These are phyloP conservation scores for Xanthia togata DNA, from an alignment of 2,888 invertebrate genomes.

Conservation along the genomic window DNA sequence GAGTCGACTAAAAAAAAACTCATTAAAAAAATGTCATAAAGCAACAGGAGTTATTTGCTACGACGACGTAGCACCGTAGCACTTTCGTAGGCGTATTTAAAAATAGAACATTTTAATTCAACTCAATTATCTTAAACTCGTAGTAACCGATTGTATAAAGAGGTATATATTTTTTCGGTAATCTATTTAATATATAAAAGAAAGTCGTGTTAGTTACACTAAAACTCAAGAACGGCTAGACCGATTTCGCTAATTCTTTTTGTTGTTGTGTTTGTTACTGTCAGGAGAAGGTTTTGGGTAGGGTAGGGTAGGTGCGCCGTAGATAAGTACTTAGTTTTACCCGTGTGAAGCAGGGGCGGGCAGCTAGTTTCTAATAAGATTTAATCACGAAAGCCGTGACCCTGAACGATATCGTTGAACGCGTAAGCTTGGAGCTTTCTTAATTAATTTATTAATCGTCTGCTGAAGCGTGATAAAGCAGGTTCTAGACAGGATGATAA, in stretches of 20 bases:
- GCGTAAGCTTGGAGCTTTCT: slow-evolving; percentile 62
- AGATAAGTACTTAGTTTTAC: no score
- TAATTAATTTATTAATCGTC: slow-evolving; percentile 59
- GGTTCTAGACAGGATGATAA: slow-evolving; percentile 46
- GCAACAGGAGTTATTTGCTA: not conserved
- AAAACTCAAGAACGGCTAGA: no score
- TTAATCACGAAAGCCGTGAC: slow-evolving; percentile 73
- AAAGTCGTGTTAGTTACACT: no score
- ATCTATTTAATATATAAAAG: no score
- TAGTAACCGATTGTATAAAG: slow-evolving; percentile 57
- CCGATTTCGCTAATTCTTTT: no score
- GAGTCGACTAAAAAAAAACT: not conserved
- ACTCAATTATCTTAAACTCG: slow-evolving; percentile 42
- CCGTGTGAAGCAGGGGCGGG: no score
- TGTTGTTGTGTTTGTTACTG: no score
- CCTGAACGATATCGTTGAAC: slow-evolving; percentile 70
- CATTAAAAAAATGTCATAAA: not conserved
- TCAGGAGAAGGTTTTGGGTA: no score
- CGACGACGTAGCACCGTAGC: slow-evolving; percentile 14
- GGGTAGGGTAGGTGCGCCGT: no score
- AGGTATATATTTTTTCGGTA: no score
- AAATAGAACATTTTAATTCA: slow-evolving; percentile 4
- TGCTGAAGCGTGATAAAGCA: slow-evolving; percentile 45
- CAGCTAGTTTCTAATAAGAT: slow-evolving; percentile 76
- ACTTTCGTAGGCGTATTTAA: not conserved